Percentiles rank a stretch among this genome's conserved stretches.
phyloP scores from a whole-genome alignment of 37 sponge, comb jelly and placozoan genomes.

The Spongia lamella region DNA sequence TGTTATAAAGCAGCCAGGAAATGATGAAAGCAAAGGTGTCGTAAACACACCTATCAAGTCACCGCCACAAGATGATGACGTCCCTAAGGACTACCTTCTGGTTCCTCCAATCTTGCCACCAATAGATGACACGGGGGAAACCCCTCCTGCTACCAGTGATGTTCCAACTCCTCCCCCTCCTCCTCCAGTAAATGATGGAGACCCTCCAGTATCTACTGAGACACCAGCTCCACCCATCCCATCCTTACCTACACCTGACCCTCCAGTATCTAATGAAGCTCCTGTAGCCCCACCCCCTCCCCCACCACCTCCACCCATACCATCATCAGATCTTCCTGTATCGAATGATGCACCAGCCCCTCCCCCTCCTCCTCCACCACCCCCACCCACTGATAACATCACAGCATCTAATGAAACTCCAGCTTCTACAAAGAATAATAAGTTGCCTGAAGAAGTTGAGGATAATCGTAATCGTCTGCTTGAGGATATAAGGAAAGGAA shows the following conservation, averaged over 20 bases:
- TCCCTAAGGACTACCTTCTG: too few relatives aligned
- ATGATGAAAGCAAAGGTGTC: too few relatives aligned
- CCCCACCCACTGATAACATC: background rate
- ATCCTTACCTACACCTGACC: background rate
- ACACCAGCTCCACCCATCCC: background rate
- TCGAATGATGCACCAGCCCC: background rate
- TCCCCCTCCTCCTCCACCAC: conserved; percentile 33
- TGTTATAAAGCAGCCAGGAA: background rate
- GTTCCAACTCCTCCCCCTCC: too few relatives aligned
- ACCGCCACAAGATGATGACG: too few relatives aligned
- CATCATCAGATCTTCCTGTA: too few relatives aligned
- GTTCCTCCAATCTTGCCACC: background rate
- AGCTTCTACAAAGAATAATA: background rate
- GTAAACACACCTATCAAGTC: too few relatives aligned
- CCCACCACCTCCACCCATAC: conserved; percentile 7
- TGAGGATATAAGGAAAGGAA: background rate
- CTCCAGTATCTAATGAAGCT: background rate
- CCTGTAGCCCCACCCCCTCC: conserved; percentile 33
- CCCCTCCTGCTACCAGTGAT: background rate
- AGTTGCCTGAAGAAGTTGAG: background rate
- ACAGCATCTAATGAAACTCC: too few relatives aligned
- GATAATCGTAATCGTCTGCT: background rate
- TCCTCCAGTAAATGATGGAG: too few relatives aligned
- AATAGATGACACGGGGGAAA: background rate
- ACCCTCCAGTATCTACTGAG: background rate